Percentiles rank a stretch among this genome's conserved stretches.
Conservation (phyloP, 2,113 vertebrate species). For the Deroptyus accipitrinus region DNA sequence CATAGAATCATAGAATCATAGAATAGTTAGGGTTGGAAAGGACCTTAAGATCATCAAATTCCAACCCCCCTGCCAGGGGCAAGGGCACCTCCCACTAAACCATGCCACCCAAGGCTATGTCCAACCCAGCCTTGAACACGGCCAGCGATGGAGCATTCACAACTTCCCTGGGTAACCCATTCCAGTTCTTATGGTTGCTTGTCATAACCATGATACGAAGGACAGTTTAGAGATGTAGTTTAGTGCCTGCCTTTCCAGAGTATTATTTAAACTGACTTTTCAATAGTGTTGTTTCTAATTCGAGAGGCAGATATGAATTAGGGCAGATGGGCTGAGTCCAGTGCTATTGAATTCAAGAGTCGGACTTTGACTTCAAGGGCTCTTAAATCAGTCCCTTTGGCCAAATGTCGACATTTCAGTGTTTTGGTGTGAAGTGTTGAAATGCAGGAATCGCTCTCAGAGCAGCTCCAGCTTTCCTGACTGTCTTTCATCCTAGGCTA, state of each 20-base stretch:
- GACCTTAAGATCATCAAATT: no score
- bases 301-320: neutral
- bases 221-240: neutral
- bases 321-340: neutral
- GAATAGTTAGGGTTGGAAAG: no score
- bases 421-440: slow-evolving; percentile 11
- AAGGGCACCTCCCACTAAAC: no score
- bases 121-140: no score
- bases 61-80: no score
- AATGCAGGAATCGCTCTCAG: neutral
- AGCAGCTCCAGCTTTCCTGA: slow-evolving; percentile 8
- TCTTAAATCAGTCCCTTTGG: neutral
- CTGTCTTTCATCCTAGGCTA: neutral
- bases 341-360: neutral
- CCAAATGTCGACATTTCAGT: neutral
- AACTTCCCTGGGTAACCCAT: no score
- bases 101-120: no score
- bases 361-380: neutral
- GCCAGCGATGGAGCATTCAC: no score
- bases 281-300: neutral
- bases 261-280: neutral
- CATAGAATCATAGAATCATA: neutral
- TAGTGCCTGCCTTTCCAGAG: neutral
- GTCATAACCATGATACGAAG: neutral
- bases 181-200: neutral